Conservation (phyloP, 1,140 invertebrate species). For the Aethina tumida region DNA sequence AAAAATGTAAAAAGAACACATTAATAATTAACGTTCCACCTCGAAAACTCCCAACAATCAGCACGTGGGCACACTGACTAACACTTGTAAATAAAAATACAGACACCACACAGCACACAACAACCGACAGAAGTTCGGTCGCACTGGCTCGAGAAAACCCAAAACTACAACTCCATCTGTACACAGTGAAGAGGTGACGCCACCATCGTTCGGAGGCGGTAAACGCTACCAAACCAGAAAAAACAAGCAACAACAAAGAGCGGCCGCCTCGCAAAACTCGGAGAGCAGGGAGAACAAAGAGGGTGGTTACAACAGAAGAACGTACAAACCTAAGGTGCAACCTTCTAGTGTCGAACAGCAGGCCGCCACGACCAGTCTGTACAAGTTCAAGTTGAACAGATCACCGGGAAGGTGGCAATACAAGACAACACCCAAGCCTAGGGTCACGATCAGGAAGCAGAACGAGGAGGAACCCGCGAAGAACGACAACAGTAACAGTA, state of each 20-base stretch:
- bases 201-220: constrained; percentile 37
- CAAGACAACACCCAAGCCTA: constrained; percentile 76
- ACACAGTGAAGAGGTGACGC: constrained; percentile 46
- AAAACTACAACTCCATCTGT: constrained; percentile 46
- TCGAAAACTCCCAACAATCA: too few species aligned
- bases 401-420: constrained; percentile 78
- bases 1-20: too few species aligned
- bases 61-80: too few species aligned
- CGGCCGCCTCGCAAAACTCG: constrained; percentile 13
- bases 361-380: constrained; percentile 43
- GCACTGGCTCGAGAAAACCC: constrained; percentile 29
- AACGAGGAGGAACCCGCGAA: constrained; percentile 44
- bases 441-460: constrained; percentile 67
- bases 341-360: constrained; percentile 42
- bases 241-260: constrained; percentile 23
- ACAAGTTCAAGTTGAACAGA: constrained; percentile 63
- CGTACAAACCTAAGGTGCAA: constrained; percentile 50
- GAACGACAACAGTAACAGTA: constrained; percentile 38
- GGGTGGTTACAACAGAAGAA: constrained; percentile 40
- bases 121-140: constrained; percentile 31
- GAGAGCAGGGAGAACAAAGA: constrained; percentile 30
- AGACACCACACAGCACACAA: constrained; percentile 33
- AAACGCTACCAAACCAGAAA: constrained; percentile 29
- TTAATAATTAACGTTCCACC: too few species aligned
- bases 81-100: constrained; percentile 37